Base-by-base conservation (phyloP, 2,113 vertebrate genomes). In the Synodontis membranacea region DNA sequence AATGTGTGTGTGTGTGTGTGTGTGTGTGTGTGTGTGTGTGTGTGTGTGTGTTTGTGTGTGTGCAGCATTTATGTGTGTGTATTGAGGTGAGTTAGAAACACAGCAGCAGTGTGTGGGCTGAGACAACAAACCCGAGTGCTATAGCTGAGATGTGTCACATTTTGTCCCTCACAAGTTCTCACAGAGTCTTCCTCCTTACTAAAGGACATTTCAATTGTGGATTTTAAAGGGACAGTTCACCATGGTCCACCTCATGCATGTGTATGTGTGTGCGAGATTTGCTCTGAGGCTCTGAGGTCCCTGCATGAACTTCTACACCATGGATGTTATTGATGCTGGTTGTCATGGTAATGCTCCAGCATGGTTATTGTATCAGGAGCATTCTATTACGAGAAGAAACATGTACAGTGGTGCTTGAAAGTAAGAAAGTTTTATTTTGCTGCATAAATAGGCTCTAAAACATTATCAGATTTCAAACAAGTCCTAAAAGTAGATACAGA, bases 161-260 rank as follows among this genome's bases (percentile, higher is more conserved):
- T 79, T 79, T 79, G 76, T 79, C 76, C 76, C 76, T 79, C 76
- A 79, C 48, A 79, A 79, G 76, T 52, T 76, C 28, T 50, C 28
- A 48, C 74, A 50, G 42, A 74, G 14, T 19, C 42, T 76, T 46
- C 12, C 44, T 76, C 14, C 44, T 31, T 37, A 79, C 48, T 37
- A 11, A 79, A 79, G 17, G 17, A 52, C 48, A 54, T 39, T 75
- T 44, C 6, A 2, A 31, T 5, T 48, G 28, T 12, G 8, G 14
- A 50, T 23, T 25, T 75, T 75, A 75, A 75, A 76, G 44, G 3
- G 2, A 17, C 1, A 15, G 28, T 19, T 48, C 4, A 14, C 42
- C 0, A 1, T 14, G 9, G 42, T 46, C 9, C 3, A 12, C 39
- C 23, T 46, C 34, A 10, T 80, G 14, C 19, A 31, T 81, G 56